These are phyloP conservation scores for Drosophila multiciliata DNA, from an alignment of 2,888 invertebrate genomes.

Conservation along the genomic window DNA sequence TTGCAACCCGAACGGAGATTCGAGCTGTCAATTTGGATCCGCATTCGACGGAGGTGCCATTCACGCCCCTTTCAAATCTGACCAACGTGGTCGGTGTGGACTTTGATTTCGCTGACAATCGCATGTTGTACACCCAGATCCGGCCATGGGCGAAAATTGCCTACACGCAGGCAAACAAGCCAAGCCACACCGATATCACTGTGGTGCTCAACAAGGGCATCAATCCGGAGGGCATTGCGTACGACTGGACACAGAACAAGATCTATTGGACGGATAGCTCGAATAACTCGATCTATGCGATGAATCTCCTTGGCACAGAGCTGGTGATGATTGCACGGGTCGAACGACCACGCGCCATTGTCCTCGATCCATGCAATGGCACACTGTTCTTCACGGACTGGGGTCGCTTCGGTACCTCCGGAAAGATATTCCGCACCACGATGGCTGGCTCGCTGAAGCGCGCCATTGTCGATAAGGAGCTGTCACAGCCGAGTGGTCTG, in stretches of 20 bases:
- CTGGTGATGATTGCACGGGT: slow-evolving; percentile 96
- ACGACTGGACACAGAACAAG: slow-evolving; percentile 99
- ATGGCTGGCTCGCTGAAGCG: slow-evolving; percentile 97
- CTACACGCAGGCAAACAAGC: slow-evolving; percentile 90
- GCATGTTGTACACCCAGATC: slow-evolving; percentile 96
- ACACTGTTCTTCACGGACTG: slow-evolving; percentile 98
- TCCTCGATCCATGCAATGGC: slow-evolving; percentile 98
- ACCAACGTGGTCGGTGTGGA: slow-evolving; percentile 98
- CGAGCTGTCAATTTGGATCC: slow-evolving; percentile 95
- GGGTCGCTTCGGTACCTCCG: slow-evolving; percentile 96
- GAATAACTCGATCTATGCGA: slow-evolving; percentile 96
- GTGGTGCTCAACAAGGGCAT: slow-evolving; percentile 92
- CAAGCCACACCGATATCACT: slow-evolving; percentile 87
- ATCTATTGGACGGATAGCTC: slow-evolving; percentile 99
- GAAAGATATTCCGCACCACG: slow-evolving; percentile 97
- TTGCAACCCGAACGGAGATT: slow-evolving; percentile 97
- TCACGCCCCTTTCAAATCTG: slow-evolving; percentile 92
- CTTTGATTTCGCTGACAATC: slow-evolving; percentile 95
- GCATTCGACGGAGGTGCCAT: slow-evolving; percentile 91
- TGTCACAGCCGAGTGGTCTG: slow-evolving; percentile 97
- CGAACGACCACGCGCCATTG: slow-evolving; percentile 96
- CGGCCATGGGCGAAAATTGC: slow-evolving; percentile 95
- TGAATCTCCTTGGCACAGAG: slow-evolving; percentile 95
- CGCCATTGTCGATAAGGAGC: slow-evolving; percentile 94
- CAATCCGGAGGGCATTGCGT: slow-evolving; percentile 96